Evolutionary conservation across 2,113 vertebrate species (phyloP).

Genomic region (Zosterops lateralis): DNA sequence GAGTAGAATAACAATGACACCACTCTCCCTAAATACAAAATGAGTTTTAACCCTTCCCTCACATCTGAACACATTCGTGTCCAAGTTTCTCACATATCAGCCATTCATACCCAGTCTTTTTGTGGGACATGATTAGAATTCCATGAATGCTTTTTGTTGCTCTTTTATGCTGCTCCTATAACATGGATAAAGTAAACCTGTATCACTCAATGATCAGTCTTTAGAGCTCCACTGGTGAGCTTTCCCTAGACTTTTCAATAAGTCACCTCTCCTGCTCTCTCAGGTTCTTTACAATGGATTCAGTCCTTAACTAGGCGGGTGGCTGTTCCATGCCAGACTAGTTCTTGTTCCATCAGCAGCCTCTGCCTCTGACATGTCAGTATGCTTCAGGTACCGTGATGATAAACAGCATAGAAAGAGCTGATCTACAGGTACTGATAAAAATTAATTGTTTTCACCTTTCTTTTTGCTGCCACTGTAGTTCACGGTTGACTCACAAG

Average conservation of each 20-base stretch:
- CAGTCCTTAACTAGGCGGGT: background rate
- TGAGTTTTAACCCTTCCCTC: background rate
- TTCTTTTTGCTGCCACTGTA: background rate
- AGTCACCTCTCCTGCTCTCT: background rate
- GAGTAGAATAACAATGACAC: background rate
- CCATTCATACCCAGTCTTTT: background rate
- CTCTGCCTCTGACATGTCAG: background rate
- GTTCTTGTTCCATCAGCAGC: background rate
- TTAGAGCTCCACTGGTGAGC: background rate
- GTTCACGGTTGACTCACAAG: background rate
- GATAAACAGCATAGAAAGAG: background rate
- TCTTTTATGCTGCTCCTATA: background rate
- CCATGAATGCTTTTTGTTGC: background rate
- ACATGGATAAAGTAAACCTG: background rate
- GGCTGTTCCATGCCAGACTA: background rate
- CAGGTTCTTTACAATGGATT: background rate
- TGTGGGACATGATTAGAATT: background rate
- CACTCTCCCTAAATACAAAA: background rate
- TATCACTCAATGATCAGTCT: background rate
- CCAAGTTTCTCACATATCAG: background rate
- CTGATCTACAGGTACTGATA: background rate
- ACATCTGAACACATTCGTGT: background rate
- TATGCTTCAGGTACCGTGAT: rapidly evolving
- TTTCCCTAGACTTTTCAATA: background rate
- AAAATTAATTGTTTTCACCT: background rate